These are phyloP conservation scores for Sinocyclocheilus maitianheensis DNA, from an alignment of 2,113 vertebrate genomes.

Conservation along the genomic window DNA sequence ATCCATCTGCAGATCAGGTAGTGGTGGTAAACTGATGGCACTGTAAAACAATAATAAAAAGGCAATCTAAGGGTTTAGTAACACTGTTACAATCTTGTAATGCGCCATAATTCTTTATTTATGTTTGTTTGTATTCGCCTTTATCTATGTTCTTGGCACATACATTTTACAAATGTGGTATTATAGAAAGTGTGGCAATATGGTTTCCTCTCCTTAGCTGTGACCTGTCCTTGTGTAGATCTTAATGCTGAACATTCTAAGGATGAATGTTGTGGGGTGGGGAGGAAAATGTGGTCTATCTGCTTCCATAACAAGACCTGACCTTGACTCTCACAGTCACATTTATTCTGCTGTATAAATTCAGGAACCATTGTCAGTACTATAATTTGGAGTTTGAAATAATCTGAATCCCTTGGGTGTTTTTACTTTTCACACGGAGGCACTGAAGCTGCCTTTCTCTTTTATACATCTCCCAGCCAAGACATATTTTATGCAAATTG, in stretches of 20 bases:
- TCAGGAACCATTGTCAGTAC: not conserved
- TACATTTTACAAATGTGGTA: not conserved
- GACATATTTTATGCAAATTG: not conserved
- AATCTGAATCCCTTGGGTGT: not conserved
- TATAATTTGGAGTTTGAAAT: conserved; percentile 15
- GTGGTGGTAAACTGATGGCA: not conserved
- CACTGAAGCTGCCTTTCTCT: not conserved
- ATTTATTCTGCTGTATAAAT: conserved; percentile 8
- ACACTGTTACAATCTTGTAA: not conserved
- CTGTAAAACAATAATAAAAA: not conserved
- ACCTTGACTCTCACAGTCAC: not conserved
- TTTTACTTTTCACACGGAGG: not conserved
- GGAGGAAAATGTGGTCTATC: not conserved
- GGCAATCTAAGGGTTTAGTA: not conserved
- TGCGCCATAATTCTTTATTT: not conserved
- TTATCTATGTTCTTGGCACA: not conserved
- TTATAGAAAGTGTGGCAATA: not conserved
- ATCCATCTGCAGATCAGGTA: not conserved
- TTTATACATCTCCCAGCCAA: not conserved
- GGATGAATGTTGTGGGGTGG: not conserved
- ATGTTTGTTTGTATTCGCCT: not conserved
- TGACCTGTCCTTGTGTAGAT: conserved; percentile 6
- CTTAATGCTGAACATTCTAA: not conserved
- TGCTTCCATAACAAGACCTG: not conserved
- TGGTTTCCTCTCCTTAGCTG: not conserved